Evolutionary conservation across 2,113 vertebrate genomes (phyloP).

Genomic region (Gobiocypris rarus): DNA sequence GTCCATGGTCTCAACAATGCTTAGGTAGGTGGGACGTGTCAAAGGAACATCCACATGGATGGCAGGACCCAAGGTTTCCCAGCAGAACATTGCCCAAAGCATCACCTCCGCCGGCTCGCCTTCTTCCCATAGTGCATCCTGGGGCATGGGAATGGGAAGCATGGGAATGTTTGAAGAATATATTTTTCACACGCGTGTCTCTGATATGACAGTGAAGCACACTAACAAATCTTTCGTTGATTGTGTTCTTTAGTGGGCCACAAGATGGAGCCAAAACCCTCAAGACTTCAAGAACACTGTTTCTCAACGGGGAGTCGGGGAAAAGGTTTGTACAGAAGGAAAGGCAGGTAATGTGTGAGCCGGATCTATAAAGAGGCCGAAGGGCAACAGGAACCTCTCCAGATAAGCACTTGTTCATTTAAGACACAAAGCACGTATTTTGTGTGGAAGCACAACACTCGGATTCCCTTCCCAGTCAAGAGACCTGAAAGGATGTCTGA

Average conservation of each 20-base stretch:
- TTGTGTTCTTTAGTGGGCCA: not conserved
- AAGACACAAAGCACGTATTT: constrained; percentile 8
- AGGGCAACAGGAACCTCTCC: constrained; percentile 10
- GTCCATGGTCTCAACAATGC: no score
- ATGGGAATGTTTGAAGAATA: no score
- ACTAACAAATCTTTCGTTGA: no score
- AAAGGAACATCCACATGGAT: no score
- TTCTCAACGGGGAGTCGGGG: not conserved
- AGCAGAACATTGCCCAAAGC: no score
- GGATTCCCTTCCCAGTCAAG: not conserved
- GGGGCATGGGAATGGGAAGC: no score
- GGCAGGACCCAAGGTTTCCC: no score
- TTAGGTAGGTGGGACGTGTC: no score
- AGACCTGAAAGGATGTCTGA: constrained; percentile 38
- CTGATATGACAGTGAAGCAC: no score
- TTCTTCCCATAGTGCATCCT: no score
- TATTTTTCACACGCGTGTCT: no score
- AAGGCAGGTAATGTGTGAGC: not conserved
- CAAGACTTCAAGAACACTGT: not conserved
- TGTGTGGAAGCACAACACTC: not conserved
- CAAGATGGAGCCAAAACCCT: constrained; percentile 20
- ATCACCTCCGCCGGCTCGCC: no score
- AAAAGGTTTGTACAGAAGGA: not conserved
- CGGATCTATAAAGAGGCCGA: not conserved
- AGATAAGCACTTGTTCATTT: not conserved